These are phyloP conservation scores for Polydrusus cervinus DNA, from an alignment of 2,888 invertebrate genomes.

Conservation along the genomic window DNA sequence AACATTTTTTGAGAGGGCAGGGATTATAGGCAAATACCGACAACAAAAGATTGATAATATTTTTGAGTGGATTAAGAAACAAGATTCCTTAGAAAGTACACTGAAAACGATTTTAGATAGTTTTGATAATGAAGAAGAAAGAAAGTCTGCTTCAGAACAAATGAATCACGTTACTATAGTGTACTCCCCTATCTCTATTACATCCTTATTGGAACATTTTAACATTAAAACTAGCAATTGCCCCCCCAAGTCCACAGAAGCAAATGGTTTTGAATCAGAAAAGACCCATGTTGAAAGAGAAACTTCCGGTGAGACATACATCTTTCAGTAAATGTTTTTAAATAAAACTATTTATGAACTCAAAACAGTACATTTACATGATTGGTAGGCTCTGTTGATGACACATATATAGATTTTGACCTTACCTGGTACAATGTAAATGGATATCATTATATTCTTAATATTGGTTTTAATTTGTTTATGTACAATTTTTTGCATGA, in stretches of 20 bases:
- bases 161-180: constrained; percentile 79
- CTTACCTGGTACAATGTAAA: no score
- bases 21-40: not conserved
- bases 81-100: constrained; percentile 81
- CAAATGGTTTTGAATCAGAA: no score
- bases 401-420: no score
- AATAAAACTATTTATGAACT: no score
- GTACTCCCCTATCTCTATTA: constrained; percentile 75
- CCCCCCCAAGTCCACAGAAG: no score
- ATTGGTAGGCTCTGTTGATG: no score
- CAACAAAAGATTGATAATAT: constrained; percentile 81
- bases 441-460: no score
- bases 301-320: no score
- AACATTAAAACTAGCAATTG: constrained; percentile 49
- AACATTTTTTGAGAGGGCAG: constrained; percentile 74
- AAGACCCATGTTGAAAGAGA: not conserved
- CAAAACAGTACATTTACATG: no score
- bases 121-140: constrained; percentile 68
- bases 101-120: constrained; percentile 78
- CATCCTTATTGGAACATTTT: constrained; percentile 77
- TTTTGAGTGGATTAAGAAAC: constrained; percentile 82
- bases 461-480: no score
- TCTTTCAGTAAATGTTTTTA: no score
- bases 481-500: no score
- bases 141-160: constrained; percentile 70